A percentile compares a stretch with the other conserved stretches of the same genome.
phyloP scores from a whole-genome alignment of 2,888 invertebrate genomes.

The Heliconius ismenius region DNA sequence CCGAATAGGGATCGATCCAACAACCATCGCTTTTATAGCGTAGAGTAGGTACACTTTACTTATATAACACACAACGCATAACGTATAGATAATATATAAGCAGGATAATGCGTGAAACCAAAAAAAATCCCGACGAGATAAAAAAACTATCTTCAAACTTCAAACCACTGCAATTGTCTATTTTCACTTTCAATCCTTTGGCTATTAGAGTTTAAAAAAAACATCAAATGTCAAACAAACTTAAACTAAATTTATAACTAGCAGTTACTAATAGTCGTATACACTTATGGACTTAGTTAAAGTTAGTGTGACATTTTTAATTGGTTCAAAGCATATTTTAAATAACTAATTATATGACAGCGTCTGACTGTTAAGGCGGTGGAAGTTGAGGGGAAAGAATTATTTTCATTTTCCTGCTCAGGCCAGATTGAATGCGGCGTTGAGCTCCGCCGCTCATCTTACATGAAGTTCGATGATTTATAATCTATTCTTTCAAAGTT shows the following conservation, averaged over 20 bases:
- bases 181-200: conserved; percentile 41
- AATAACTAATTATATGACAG: conserved; percentile 5
- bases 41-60: neutral
- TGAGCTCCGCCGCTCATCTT: neutral
- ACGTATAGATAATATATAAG: too few relatives aligned
- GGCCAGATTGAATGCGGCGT: neutral
- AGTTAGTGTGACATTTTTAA: conserved; percentile 10
- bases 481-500: neutral
- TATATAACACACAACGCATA: too few relatives aligned
- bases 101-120: neutral
- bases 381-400: neutral
- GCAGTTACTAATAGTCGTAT: conserved; percentile 8
- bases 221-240: conserved; percentile 49
- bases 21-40: neutral
- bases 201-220: conserved; percentile 41
- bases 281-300: conserved; percentile 7
- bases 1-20: neutral
- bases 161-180: neutral
- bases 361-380: neutral
- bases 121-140: neutral
- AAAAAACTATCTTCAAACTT: neutral
- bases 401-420: neutral
- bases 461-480: neutral
- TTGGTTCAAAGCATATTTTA: conserved; percentile 35
- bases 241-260: conserved; percentile 30